Conservation (phyloP, 2,888 invertebrate genomes). For the Entomobrya proxima region DNA sequence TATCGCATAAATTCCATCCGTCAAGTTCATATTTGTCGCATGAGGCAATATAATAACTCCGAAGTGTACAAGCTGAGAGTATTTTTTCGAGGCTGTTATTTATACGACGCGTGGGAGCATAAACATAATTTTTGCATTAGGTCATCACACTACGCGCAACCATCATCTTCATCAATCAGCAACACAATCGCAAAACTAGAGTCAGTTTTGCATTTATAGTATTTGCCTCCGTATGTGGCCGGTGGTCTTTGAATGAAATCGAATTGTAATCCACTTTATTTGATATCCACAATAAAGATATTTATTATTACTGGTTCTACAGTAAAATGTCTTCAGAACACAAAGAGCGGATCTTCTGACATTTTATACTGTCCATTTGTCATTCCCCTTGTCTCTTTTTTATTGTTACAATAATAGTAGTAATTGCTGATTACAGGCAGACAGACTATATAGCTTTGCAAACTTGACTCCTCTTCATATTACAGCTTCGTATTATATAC, state of each 20-base stretch:
- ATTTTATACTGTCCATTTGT: constrained; percentile 57
- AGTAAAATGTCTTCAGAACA: constrained; percentile 19
- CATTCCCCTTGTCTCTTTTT: constrained; percentile 52
- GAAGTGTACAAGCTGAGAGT: not conserved
- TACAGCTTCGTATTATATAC: not conserved
- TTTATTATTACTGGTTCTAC: not conserved
- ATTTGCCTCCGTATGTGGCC: not conserved
- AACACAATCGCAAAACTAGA: no score
- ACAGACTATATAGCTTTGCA: no score
- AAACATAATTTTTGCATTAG: constrained; percentile 43
- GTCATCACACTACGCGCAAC: constrained; percentile 4
- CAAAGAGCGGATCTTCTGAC: constrained; percentile 60
- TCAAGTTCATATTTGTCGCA: constrained; percentile 42
- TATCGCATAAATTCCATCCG: constrained; percentile 30
- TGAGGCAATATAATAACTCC: not conserved
- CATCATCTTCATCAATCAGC: constrained; percentile 27
- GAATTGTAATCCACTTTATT: constrained; percentile 20
- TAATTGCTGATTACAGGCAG: constrained; percentile 36
- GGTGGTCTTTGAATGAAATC: constrained; percentile 24
- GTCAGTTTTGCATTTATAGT: not conserved
- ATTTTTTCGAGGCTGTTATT: not conserved
- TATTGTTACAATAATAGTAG: constrained; percentile 43
- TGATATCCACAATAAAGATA: constrained; percentile 32
- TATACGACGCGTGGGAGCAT: constrained; percentile 40
- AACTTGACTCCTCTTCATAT: not conserved